Evolutionary conservation across 2,113 vertebrate genomes (phyloP), one percentile per base, ranked within the genome.

Genomic region (Chinchilla lanigera): DNA sequence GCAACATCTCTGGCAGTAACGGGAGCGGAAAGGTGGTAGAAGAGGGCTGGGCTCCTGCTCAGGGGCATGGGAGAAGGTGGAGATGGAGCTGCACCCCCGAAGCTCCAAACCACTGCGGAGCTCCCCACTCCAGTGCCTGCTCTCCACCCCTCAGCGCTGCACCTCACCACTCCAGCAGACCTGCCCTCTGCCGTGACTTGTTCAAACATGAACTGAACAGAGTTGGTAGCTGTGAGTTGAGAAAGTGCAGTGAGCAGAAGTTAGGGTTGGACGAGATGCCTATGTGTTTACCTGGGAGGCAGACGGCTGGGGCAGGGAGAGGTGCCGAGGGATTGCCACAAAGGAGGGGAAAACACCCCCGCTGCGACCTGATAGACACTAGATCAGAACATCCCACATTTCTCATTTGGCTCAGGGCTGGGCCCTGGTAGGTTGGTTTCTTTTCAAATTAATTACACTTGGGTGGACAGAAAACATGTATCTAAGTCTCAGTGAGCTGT

Each of bases 51-150:
- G 56, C 19, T 22, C 33, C 8, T 12, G 20, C 24, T 30, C 4
- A 20, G 26, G 47, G 17, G 24, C 24, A 9, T 10, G 13, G 13
- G 2, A 8, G 17, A 13, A 73, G 5, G n/a, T 47, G 56, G 19
- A 5, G 65, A 5, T 0, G 0, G 6, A 56, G 22, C 0, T 0
- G 5, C 35, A 3, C 5, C 50, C 52, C 30, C 81, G n/a, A 78
- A 56, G 56, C 10, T 69, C 22, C 88, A 54, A 22, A 35, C 16
- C 50, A 3, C 35, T 28, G 22, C 12, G 1, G 7, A 69, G 13
- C 75, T 63, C 11, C 13, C 35, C 13, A 0, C 3, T 14, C 19
- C 4, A 30, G 50, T 58, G 1, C 0, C 3, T 4, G 38, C 14
- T 50, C 5, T 12, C 26, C 35, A 0, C 8, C 11, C 71, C 60